phyloP scores from a whole-genome alignment of 2,113 vertebrate species.

The Ceyx margarethae region DNA sequence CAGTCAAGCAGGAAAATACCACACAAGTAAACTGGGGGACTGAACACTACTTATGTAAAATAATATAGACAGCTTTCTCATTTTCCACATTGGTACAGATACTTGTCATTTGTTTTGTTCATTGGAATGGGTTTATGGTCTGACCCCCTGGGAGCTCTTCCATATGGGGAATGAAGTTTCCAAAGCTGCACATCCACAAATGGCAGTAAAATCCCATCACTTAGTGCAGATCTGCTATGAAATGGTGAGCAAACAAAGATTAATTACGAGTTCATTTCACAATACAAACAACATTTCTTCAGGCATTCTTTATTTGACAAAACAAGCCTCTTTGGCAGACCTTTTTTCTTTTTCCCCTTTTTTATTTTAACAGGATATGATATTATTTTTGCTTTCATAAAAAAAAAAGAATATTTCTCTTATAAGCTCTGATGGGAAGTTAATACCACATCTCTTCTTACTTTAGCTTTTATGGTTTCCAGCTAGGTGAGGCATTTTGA shows the following conservation, averaged over 20 bases:
- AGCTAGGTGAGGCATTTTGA: not conserved
- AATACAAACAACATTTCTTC: slow-evolving; percentile 44
- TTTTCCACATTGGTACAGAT: not conserved
- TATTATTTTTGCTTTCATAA: not conserved
- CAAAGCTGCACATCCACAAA: slow-evolving; percentile 9
- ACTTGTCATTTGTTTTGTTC: slow-evolving; percentile 22
- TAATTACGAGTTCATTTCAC: slow-evolving; percentile 46
- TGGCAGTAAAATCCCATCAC: slow-evolving; percentile 24
- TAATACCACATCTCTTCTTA: not conserved
- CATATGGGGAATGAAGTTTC: slow-evolving; percentile 19
- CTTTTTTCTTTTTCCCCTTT: not conserved
- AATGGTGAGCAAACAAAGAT: slow-evolving; percentile 49
- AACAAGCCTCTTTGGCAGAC: not conserved
- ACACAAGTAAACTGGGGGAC: not conserved
- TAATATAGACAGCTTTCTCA: not conserved
- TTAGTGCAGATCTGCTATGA: not conserved
- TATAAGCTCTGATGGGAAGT: not conserved
- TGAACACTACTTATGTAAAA: not conserved
- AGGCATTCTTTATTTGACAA: slow-evolving; percentile 33
- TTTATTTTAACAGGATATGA: not conserved
- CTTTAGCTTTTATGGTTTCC: not conserved
- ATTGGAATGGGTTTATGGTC: slow-evolving; percentile 22
- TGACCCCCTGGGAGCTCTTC: slow-evolving; percentile 23
- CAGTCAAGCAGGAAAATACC: not conserved
- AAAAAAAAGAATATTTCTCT: not conserved